Percentiles rank a stretch among this genome's conserved stretches.
These are phyloP conservation scores for Gouania willdenowi DNA, from an alignment of 2,797 vertebrate genomes.

Conservation along the genomic window DNA sequence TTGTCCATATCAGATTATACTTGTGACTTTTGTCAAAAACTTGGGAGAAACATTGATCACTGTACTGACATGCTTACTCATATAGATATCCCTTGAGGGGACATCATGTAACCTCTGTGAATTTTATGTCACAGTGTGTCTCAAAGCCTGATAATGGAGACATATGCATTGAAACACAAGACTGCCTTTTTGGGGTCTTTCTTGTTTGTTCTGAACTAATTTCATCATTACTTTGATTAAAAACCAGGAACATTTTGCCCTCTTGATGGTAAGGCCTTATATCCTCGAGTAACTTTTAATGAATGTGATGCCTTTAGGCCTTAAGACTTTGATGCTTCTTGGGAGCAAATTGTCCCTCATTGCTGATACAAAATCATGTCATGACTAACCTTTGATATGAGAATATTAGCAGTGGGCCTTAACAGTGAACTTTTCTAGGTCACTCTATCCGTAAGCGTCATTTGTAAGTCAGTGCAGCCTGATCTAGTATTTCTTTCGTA, in stretches of 20 bases:
- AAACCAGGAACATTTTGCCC: conserved; percentile 42
- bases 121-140: conserved; percentile 7
- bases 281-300: conserved; percentile 55
- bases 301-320: conserved; percentile 50
- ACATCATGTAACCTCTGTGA: conserved; percentile 25
- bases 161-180: background rate
- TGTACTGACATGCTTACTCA: conserved; percentile 47
- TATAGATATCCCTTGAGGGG: conserved; percentile 51
- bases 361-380: conserved; percentile 52
- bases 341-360: conserved; percentile 52
- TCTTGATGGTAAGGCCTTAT: conserved; percentile 34
- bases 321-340: conserved; percentile 46
- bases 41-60: conserved; percentile 51
- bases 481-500: conserved; percentile 27
- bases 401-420: conserved; percentile 53
- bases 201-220: no score
- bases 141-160: conserved; percentile 20
- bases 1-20: conserved; percentile 47
- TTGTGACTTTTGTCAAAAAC: conserved; percentile 41
- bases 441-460: conserved; percentile 37
- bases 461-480: conserved; percentile 37
- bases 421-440: conserved; percentile 59
- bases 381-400: conserved; percentile 62
- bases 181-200: conserved; percentile 14
- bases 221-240: conserved; percentile 29